A percentile compares a stretch with the other conserved stretches of the same genome.
Conservation (phyloP, 1,140 invertebrate species). For the Bicyclus anynana region DNA sequence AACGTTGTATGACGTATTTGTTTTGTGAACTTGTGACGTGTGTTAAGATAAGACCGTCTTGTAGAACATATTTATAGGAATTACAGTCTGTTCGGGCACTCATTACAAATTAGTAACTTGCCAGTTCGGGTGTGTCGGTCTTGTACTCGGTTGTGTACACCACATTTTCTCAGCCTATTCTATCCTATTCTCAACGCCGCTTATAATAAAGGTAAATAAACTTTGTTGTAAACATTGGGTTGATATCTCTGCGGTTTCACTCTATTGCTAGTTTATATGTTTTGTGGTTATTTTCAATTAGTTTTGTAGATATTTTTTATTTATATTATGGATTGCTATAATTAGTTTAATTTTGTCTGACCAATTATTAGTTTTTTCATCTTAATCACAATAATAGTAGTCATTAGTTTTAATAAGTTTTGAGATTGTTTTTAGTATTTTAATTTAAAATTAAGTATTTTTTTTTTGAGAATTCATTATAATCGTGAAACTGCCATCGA, state of each 20-base stretch:
- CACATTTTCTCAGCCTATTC: too few species aligned
- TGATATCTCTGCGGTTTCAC: not conserved
- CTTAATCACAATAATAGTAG: too few species aligned
- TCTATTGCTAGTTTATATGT: not conserved
- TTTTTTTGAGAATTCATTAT: too few species aligned
- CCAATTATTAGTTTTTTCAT: too few species aligned
- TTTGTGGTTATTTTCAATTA: not conserved
- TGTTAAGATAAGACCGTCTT: not conserved
- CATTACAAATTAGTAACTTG: not conserved
- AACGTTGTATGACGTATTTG: too few species aligned
- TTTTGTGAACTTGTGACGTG: not conserved
- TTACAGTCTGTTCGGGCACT: not conserved
- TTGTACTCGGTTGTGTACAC: not conserved
- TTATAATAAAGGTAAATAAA: conserved; percentile 12
- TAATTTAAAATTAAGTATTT: too few species aligned
- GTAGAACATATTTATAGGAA: not conserved
- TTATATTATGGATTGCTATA: not conserved
- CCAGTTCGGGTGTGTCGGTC: not conserved
- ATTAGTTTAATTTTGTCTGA: not conserved
- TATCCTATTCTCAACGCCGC: not conserved
- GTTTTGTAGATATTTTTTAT: not conserved
- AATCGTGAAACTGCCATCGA: too few species aligned
- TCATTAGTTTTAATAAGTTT: too few species aligned
- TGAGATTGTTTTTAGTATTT: too few species aligned
- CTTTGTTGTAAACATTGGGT: conserved; percentile 4